phyloP scores from a whole-genome alignment of 2,797 vertebrate genomes.

The Paedocypris micromegethes region DNA sequence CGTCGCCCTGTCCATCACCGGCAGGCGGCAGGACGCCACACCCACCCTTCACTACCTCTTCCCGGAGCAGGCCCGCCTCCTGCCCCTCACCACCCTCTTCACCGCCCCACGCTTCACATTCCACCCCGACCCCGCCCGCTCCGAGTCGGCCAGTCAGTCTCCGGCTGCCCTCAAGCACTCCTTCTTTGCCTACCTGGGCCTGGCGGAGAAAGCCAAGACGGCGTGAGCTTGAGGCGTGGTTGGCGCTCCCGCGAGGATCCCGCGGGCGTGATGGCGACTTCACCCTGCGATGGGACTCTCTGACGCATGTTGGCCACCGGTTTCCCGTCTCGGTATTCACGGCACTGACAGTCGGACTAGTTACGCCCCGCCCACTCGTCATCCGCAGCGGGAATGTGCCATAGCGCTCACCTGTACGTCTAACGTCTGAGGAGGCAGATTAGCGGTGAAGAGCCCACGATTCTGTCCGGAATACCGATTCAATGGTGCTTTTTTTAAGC shows the following conservation, averaged over 20 bases:
- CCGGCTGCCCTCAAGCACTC: conserved; percentile 89
- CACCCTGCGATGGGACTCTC: neutral
- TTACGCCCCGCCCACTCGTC: no score
- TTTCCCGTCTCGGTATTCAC: conserved; percentile 1
- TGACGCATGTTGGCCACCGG: conserved; percentile 16
- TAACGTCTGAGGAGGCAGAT: conserved; percentile 66
- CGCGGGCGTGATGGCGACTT: no score
- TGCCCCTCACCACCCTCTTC: conserved; percentile 96
- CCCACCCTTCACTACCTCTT: conserved; percentile 66
- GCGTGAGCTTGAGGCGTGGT: conserved; percentile 67
- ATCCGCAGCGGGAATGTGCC: neutral
- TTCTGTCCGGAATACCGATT: conserved; percentile 71
- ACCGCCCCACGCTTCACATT: conserved; percentile 86
- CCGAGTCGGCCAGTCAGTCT: conserved; percentile 74
- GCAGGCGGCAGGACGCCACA: conserved; percentile 59
- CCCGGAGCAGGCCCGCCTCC: conserved; percentile 90
- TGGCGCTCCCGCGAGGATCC: no score
- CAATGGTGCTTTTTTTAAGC: conserved; percentile 74
- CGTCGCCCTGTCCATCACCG: conserved; percentile 85
- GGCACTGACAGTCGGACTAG: no score
- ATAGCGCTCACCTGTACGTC: conserved; percentile 61
- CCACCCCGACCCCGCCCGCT: conserved; percentile 67
- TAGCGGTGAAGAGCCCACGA: conserved; percentile 46
- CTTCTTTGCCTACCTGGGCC: conserved; percentile 97
- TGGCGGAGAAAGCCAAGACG: conserved; percentile 91